Evolutionary conservation across 2,113 vertebrate species (phyloP).

Genomic region (Xiphophorus hellerii): DNA sequence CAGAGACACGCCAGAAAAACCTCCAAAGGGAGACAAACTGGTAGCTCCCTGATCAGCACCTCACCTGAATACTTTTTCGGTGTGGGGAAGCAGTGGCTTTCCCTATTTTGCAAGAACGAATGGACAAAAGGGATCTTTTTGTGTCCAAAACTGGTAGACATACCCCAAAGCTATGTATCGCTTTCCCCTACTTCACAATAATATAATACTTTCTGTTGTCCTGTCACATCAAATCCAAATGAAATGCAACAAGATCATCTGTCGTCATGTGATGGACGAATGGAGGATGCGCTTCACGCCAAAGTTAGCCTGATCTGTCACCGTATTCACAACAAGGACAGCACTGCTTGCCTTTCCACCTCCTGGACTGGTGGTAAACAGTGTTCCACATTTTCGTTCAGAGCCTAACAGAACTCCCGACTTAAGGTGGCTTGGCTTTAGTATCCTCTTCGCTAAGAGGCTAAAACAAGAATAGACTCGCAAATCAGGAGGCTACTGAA

Average conservation of each 20-base stretch:
- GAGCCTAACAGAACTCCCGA: background rate
- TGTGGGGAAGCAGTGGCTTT: background rate
- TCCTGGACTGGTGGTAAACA: constrained; percentile 1
- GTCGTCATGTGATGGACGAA: background rate
- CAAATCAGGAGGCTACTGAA: constrained; percentile 71
- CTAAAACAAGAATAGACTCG: constrained; percentile 77
- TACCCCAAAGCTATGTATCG: no score
- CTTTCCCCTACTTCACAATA: background rate
- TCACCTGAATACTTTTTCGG: no score
- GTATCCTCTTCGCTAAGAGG: constrained; percentile 70
- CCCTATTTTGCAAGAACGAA: no score
- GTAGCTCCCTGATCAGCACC: no score
- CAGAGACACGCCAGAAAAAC: no score
- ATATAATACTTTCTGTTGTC: background rate
- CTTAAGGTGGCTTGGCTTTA: constrained; percentile 56
- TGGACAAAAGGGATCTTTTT: background rate
- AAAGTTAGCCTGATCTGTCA: background rate
- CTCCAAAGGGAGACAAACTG: no score
- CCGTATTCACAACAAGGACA: background rate
- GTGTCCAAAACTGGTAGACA: background rate
- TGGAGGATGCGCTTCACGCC: background rate
- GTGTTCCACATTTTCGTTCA: background rate
- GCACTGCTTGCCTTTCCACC: background rate
- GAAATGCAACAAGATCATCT: background rate
- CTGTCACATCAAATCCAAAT: background rate